Evolutionary conservation across 2,113 vertebrate genomes (phyloP).

Genomic region (Rhabdomys dilectus): DNA sequence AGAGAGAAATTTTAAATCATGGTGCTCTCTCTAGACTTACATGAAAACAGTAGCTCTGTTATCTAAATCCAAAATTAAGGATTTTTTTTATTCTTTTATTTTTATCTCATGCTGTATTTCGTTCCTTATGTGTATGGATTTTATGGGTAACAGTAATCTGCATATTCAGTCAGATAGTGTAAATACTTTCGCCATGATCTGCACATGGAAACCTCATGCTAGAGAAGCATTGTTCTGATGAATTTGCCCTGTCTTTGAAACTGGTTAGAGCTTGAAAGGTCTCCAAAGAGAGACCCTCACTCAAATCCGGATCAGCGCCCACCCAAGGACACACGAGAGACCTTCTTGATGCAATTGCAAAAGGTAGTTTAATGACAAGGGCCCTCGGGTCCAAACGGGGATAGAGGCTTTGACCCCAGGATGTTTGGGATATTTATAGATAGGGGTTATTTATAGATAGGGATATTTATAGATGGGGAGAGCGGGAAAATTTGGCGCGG

Average conservation of each 20-base stretch:
- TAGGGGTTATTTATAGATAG: no score
- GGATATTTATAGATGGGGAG: no score
- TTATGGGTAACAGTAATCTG: neutral
- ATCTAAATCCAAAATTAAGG: neutral
- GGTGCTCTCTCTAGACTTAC: neutral
- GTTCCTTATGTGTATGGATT: neutral
- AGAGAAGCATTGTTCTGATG: slow-evolving; percentile 2
- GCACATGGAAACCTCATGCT: neutral
- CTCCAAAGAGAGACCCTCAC: no score
- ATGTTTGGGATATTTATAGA: no score
- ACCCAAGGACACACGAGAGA: no score
- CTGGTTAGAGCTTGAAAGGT: neutral
- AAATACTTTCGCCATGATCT: neutral
- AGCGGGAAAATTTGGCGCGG: no score
- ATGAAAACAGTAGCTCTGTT: neutral
- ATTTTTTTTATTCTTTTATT: neutral
- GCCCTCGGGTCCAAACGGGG: no score
- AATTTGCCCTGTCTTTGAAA: slow-evolving; percentile 49
- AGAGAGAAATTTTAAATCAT: neutral
- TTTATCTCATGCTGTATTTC: neutral
- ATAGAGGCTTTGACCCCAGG: no score
- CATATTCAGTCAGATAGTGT: neutral
- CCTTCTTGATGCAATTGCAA: no score
- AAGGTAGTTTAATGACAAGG: no score
- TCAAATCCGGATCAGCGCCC: no score